Percentiles rank a stretch among this genome's conserved stretches.
phyloP scores from a whole-genome alignment of 2,888 invertebrate species.

The Drosophila sordidapex region DNA sequence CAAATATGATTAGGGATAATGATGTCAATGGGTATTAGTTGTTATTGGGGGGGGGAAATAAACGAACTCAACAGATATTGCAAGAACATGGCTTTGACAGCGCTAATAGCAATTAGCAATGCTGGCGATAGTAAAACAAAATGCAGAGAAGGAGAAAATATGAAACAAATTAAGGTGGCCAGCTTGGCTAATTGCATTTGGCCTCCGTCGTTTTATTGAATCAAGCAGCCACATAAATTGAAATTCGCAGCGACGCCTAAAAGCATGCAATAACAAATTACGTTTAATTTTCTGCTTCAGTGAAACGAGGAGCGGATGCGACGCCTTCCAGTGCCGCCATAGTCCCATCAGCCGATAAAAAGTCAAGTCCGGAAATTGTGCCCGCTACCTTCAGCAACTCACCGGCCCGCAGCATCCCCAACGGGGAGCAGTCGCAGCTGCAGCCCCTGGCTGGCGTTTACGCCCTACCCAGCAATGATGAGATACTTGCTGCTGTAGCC shows the following conservation, averaged over 20 bases:
- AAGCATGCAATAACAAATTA: slow-evolving; percentile 55
- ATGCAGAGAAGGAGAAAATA: slow-evolving; percentile 36
- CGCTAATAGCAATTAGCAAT: slow-evolving; percentile 75
- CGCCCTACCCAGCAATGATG: slow-evolving; percentile 73
- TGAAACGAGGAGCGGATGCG: slow-evolving; percentile 56
- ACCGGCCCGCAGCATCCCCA: slow-evolving; percentile 46
- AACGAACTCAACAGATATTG: slow-evolving; percentile 37
- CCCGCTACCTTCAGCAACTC: slow-evolving; percentile 80
- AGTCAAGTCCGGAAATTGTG: slow-evolving; percentile 82
- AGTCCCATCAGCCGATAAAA: slow-evolving; percentile 73
- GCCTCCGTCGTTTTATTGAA: slow-evolving; percentile 66
- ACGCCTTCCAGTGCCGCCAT: slow-evolving; percentile 30
- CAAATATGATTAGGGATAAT: slow-evolving; percentile 70
- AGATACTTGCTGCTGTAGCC: slow-evolving; percentile 81
- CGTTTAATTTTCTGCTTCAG: slow-evolving; percentile 57
- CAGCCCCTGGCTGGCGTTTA: slow-evolving; percentile 54
- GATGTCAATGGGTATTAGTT: slow-evolving; percentile 61
- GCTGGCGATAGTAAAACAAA: slow-evolving; percentile 23
- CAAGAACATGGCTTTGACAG: slow-evolving; percentile 69
- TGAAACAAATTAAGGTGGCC: slow-evolving; percentile 66
- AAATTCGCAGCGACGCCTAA: slow-evolving; percentile 56
- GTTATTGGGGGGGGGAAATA: slow-evolving; percentile 31
- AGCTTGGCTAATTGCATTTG: slow-evolving; percentile 70
- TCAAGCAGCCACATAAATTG: slow-evolving; percentile 55
- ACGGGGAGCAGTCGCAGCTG: slow-evolving; percentile 13